These are phyloP conservation scores for Ditula angustiorana DNA, from an alignment of 2,888 invertebrate genomes.

Conservation along the genomic window DNA sequence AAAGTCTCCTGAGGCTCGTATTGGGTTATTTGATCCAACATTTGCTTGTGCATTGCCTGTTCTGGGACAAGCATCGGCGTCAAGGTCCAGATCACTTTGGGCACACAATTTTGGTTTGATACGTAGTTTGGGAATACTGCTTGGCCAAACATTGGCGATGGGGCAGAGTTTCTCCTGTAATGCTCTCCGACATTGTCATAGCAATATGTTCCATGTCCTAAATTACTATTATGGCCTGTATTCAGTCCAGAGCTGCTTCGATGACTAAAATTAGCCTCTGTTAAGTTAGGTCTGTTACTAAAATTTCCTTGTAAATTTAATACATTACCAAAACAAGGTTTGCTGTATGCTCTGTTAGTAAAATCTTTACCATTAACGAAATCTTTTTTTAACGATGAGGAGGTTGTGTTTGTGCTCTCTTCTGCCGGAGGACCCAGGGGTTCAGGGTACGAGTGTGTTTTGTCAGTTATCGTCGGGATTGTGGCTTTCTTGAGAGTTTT, in stretches of 20 bases:
- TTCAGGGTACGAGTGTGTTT: slow-evolving; percentile 54
- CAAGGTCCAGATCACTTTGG: slow-evolving; percentile 50
- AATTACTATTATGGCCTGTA: not conserved
- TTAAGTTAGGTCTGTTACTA: not conserved
- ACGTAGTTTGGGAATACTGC: slow-evolving; percentile 51
- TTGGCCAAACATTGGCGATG: slow-evolving; percentile 52
- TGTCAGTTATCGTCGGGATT: slow-evolving; percentile 46
- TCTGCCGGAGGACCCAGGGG: slow-evolving; percentile 52
- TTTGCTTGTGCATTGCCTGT: not conserved
- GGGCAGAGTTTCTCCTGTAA: not conserved
- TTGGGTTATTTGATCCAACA: slow-evolving; percentile 17
- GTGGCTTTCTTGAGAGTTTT: slow-evolving; percentile 39
- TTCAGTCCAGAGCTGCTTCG: not conserved
- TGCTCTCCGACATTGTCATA: not conserved
- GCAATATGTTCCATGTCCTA: not conserved
- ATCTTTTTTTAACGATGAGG: not conserved
- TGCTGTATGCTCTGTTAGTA: not conserved
- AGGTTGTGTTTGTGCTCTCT: slow-evolving; percentile 9
- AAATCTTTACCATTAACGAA: slow-evolving; percentile 2
- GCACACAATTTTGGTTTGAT: slow-evolving; percentile 32
- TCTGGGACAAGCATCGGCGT: slow-evolving; percentile 39
- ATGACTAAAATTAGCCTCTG: not conserved
- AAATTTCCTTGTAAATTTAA: not conserved
- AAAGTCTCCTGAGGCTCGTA: slow-evolving; percentile 32
- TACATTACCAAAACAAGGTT: not conserved